phyloP scores from a whole-genome alignment of 2,797 vertebrate genomes.

The Naso thynnoides region DNA sequence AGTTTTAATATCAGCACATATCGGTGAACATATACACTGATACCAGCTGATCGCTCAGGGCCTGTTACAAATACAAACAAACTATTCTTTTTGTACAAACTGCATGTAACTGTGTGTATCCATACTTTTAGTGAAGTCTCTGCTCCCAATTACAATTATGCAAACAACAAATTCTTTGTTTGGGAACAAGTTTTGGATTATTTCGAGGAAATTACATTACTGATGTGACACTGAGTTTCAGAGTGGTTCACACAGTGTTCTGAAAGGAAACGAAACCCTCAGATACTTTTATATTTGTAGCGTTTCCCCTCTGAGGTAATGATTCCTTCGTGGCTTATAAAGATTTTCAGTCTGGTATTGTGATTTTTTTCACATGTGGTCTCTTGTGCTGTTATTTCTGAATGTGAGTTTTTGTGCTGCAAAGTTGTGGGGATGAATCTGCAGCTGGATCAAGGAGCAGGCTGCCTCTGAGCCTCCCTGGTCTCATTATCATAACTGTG shows the following conservation, averaged over 20 bases:
- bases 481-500: conserved; percentile 59
- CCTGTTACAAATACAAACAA: too few relatives aligned
- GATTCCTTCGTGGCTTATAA: conserved; percentile 5
- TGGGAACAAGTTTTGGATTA: conserved; percentile 1
- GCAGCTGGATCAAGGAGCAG: conserved; percentile 29
- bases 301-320: not conserved
- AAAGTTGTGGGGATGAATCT: conserved; percentile 23
- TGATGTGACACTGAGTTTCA: not conserved
- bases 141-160: not conserved
- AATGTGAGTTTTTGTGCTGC: conserved; percentile 11
- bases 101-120: not conserved
- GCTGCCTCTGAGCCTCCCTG: conserved; percentile 2
- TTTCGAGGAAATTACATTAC: not conserved
- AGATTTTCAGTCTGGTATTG: conserved; percentile 7
- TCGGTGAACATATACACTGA: too few relatives aligned
- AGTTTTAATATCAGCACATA: too few relatives aligned
- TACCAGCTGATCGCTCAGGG: too few relatives aligned
- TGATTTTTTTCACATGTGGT: conserved; percentile 14
- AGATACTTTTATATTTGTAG: not conserved
- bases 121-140: not conserved
- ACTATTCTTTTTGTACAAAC: not conserved
- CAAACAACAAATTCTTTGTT: not conserved
- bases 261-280: not conserved
- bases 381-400: conserved; percentile 21
- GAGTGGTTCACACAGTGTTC: not conserved